Evolutionary conservation across 2,888 invertebrate species (phyloP).

Genomic region (Cremastobaeus sp.): DNA sequence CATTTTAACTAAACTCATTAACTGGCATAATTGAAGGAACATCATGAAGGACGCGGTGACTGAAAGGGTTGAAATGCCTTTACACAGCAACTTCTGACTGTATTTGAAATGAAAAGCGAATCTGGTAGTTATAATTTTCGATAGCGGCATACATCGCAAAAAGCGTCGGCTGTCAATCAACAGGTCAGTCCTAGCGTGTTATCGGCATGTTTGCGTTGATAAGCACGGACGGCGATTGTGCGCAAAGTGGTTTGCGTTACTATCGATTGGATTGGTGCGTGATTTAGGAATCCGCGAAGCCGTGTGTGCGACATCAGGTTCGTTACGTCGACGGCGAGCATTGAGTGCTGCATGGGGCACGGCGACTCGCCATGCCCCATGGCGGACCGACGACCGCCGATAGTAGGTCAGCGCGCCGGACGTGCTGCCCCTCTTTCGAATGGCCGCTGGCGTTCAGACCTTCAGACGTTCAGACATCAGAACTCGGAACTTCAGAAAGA

Average conservation of each 20-base stretch:
- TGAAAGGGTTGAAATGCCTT: too few species aligned
- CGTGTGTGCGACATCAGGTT: slow-evolving; percentile 27
- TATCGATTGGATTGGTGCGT: slow-evolving; percentile 33
- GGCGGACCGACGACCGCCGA: too few species aligned
- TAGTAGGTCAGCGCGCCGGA: slow-evolving; percentile 78
- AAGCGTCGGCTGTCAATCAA: slow-evolving; percentile 30
- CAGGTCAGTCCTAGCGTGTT: slow-evolving; percentile 32
- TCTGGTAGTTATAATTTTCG: slow-evolving; percentile 14
- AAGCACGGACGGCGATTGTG: slow-evolving; percentile 8
- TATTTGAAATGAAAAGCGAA: slow-evolving; percentile 22
- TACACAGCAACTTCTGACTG: too few species aligned
- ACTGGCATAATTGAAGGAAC: too few species aligned
- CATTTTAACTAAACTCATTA: too few species aligned
- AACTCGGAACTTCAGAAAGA: slow-evolving; percentile 65
- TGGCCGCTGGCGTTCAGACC: slow-evolving; percentile 57
- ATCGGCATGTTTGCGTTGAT: slow-evolving; percentile 23
- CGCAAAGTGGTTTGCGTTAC: slow-evolving; percentile 2
- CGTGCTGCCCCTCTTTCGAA: slow-evolving; percentile 74
- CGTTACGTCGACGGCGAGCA: slow-evolving; percentile 31
- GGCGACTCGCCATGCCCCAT: slow-evolving; percentile 72
- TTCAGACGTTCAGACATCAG: too few species aligned
- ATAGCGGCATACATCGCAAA: slow-evolving; percentile 19
- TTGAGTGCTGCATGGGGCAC: slow-evolving; percentile 28
- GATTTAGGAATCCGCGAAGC: slow-evolving; percentile 43
- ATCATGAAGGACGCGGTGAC: too few species aligned